Evolutionary conservation across 2,797 vertebrate species (phyloP).

Genomic region (Pseudochirops corinnae): DNA sequence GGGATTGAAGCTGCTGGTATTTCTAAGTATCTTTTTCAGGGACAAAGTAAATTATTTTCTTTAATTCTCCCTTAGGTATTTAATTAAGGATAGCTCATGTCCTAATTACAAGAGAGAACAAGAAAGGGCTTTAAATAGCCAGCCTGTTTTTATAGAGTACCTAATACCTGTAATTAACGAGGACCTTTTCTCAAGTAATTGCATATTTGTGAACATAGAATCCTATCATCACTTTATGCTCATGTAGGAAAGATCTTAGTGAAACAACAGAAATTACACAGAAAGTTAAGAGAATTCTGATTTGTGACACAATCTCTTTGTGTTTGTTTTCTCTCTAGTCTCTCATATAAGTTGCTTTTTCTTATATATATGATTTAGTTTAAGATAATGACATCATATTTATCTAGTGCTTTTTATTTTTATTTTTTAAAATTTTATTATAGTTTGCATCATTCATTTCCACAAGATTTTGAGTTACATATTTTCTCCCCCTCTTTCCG

Average conservation of each 20-base stretch:
- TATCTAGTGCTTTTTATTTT: not conserved
- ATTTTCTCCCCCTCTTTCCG: too few species aligned
- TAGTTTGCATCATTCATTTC: too few species aligned
- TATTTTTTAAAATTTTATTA: too few species aligned
- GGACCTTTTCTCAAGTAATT: constrained; percentile 38
- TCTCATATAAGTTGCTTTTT: constrained; percentile 1
- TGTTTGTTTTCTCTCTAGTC: constrained; percentile 28
- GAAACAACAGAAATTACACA: constrained; percentile 16
- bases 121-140: constrained; percentile 44
- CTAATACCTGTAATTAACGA: constrained; percentile 49
- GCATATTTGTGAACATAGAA: not conserved
- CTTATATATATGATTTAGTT: not conserved
- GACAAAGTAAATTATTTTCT: not conserved
- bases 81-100: not conserved
- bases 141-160: constrained; percentile 16
- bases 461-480: too few species aligned
- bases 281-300: not conserved
- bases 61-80: not conserved
- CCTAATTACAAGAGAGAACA: constrained; percentile 51
- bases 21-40: not conserved
- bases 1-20: not conserved
- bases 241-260: not conserved
- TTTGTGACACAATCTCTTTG: not conserved
- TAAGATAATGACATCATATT: not conserved
- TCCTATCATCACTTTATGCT: not conserved